Conservation (phyloP, 1,140 invertebrate genomes). For the Sinonovacula constricta region DNA sequence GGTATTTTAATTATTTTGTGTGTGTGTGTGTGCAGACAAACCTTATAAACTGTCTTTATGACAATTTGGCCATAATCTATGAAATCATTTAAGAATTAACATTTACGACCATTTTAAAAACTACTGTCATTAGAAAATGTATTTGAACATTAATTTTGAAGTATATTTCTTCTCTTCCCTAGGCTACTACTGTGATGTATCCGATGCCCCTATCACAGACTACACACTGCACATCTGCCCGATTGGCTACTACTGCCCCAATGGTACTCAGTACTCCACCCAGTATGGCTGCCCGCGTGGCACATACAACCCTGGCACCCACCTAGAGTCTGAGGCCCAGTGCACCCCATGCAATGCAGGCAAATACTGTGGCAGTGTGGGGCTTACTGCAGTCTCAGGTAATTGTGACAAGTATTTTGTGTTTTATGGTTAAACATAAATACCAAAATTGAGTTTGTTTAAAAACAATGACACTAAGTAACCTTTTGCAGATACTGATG, state of each 20-base stretch:
- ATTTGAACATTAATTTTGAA: neutral
- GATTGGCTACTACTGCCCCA: conserved; percentile 73
- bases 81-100: too few relatives aligned
- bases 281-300: conserved; percentile 73
- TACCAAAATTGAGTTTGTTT: too few relatives aligned
- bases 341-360: conserved; percentile 73
- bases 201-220: conserved; percentile 59
- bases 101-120: too few relatives aligned
- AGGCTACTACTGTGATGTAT: conserved; percentile 73
- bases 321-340: conserved; percentile 55
- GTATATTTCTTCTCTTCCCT: conserved; percentile 10
- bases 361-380: conserved; percentile 68
- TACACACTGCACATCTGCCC: conserved; percentile 71
- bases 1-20: too few relatives aligned
- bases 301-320: conserved; percentile 68
- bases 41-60: too few relatives aligned
- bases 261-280: conserved; percentile 69
- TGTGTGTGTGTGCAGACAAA: too few relatives aligned
- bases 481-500: too few relatives aligned
- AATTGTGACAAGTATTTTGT: too few relatives aligned
- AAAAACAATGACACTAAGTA: too few relatives aligned
- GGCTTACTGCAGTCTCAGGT: conserved; percentile 64
- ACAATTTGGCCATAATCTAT: too few relatives aligned
- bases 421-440: too few relatives aligned
- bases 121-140: too few relatives aligned